Percentiles rank a stretch among this genome's conserved stretches.
Conservation (phyloP, 2,888 invertebrate species). For the Diogma glabrata region DNA sequence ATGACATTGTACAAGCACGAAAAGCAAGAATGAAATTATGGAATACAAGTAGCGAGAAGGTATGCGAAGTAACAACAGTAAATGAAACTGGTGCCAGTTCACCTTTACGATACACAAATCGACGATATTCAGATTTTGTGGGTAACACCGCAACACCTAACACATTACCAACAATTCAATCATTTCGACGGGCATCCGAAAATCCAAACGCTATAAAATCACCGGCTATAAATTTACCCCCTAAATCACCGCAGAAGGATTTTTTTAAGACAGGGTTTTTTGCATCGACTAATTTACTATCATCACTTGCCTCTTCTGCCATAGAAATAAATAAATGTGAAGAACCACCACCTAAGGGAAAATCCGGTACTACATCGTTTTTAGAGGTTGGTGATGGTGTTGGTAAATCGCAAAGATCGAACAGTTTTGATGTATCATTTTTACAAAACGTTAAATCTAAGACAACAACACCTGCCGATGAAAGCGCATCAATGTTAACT, state of each 20-base stretch:
- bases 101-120: conserved; percentile 48
- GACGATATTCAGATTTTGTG: conserved; percentile 63
- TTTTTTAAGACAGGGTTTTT: conserved; percentile 46
- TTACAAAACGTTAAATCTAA: conserved; percentile 42
- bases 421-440: conserved; percentile 73
- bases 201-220: conserved; percentile 44
- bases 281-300: conserved; percentile 32
- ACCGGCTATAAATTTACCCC: conserved; percentile 17
- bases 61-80: conserved; percentile 71
- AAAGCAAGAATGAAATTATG: conserved; percentile 75
- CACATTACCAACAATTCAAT: conserved; percentile 42
- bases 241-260: conserved; percentile 24
- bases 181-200: conserved; percentile 57
- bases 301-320: conserved; percentile 67
- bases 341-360: conserved; percentile 26
- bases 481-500: conserved; percentile 43
- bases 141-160: conserved; percentile 26
- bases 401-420: conserved; percentile 56
- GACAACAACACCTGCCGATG: conserved; percentile 36
- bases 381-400: conserved; percentile 23
- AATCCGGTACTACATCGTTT: conserved; percentile 22
- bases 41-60: conserved; percentile 68
- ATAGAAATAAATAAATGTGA: conserved; percentile 66
- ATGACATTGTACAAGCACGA: conserved; percentile 69
- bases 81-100: conserved; percentile 48